A percentile compares a stretch with the other conserved stretches of the same genome.
phyloP scores from a whole-genome alignment of 1,140 invertebrate species.

The Paraescarpia echinospica region DNA sequence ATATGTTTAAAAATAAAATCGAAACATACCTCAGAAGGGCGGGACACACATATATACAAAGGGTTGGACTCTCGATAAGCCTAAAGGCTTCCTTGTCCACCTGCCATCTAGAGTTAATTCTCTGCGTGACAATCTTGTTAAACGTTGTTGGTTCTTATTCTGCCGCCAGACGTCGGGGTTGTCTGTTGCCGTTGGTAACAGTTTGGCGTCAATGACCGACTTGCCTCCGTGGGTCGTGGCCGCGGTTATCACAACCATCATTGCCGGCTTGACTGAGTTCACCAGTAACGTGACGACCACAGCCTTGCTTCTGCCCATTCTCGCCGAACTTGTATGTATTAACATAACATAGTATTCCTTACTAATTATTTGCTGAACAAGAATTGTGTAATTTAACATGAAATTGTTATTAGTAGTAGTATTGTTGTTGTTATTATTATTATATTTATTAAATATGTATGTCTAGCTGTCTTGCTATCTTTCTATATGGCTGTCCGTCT shows the following conservation, averaged over 20 bases:
- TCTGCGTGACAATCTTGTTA: too few species aligned
- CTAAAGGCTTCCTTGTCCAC: too few species aligned
- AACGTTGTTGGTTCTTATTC: background rate
- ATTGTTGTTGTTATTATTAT: constrained; percentile 64
- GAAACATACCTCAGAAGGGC: too few species aligned
- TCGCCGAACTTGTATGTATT: constrained; percentile 72
- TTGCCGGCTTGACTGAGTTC: constrained; percentile 71
- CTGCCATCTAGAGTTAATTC: too few species aligned
- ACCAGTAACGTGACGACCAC: constrained; percentile 83
- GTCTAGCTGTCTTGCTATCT: too few species aligned
- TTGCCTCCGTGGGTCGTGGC: constrained; percentile 34
- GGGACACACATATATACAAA: too few species aligned
- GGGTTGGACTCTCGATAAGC: too few species aligned
- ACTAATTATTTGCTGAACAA: too few species aligned
- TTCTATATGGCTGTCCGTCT: too few species aligned
- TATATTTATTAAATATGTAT: constrained; percentile 67
- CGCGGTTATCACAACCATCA: constrained; percentile 31
- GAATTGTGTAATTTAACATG: background rate
- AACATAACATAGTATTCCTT: background rate
- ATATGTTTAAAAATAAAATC: too few species aligned
- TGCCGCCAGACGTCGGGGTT: constrained; percentile 48
- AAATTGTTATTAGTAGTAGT: background rate
- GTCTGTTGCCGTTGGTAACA: constrained; percentile 43
- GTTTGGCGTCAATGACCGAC: constrained; percentile 37
- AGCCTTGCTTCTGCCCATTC: constrained; percentile 78